A percentile compares a stretch with the other conserved stretches of the same genome.
These are phyloP conservation scores for Muntiacus reevesi DNA, from an alignment of 2,113 vertebrate species.

Conservation along the genomic window DNA sequence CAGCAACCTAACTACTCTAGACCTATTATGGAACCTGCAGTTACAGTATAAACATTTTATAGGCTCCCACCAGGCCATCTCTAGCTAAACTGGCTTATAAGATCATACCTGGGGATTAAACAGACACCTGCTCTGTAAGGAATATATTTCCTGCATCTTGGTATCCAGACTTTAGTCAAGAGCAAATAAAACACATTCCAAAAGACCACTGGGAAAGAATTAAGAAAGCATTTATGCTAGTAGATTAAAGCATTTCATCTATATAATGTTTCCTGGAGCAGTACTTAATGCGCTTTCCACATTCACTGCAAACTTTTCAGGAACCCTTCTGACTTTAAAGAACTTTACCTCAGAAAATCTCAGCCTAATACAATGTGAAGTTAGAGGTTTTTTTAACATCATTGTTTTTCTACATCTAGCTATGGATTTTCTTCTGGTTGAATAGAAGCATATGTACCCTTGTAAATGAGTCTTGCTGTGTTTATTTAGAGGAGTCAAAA, in stretches of 20 bases:
- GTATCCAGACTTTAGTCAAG: neutral
- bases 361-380: neutral
- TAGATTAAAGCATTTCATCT: neutral
- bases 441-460: neutral
- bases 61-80: neutral
- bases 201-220: neutral
- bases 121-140: neutral
- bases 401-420: slow-evolving; percentile 17
- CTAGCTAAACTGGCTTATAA: neutral
- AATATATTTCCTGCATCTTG: neutral
- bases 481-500: neutral
- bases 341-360: neutral
- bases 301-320: neutral
- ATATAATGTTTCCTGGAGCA: neutral
- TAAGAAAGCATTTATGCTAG: neutral
- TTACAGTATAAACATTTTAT: neutral
- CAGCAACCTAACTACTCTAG: neutral
- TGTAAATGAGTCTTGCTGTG: neutral
- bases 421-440: neutral
- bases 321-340: neutral
- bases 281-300: neutral
- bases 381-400: neutral
- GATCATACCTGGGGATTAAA: neutral
- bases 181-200: slow-evolving; percentile 13
- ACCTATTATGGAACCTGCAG: neutral